Evolutionary conservation across 2,797 vertebrate species (phyloP).

Genomic region (Vipera latastei): DNA sequence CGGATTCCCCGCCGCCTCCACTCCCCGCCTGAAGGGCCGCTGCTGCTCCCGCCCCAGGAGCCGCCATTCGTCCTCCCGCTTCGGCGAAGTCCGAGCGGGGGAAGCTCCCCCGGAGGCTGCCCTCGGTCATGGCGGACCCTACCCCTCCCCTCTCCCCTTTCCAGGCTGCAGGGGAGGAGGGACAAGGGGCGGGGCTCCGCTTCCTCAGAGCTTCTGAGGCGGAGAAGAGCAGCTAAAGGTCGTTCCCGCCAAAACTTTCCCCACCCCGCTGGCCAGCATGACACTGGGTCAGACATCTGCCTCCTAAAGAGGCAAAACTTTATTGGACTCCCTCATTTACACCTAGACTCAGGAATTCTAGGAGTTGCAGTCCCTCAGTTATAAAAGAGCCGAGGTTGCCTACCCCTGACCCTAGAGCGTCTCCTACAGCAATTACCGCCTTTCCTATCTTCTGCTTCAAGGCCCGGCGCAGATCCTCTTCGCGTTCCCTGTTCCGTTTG

Average conservation of each 20-base stretch:
- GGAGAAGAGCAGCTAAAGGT: background rate
- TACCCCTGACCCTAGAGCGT: background rate
- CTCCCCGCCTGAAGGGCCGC: too few relatives aligned
- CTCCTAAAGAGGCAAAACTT: background rate
- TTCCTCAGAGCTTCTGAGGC: background rate
- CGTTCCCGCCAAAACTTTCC: background rate
- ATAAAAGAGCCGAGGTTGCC: too few relatives aligned
- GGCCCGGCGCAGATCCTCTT: background rate
- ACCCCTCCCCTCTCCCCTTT: background rate
- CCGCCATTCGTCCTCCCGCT: too few relatives aligned
- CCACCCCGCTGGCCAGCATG: accelerated
- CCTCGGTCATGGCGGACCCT: background rate
- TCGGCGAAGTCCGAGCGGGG: too few relatives aligned
- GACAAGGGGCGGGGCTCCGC: background rate
- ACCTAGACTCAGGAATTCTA: too few relatives aligned
- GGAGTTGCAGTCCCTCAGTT: too few relatives aligned
- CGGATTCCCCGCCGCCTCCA: too few relatives aligned
- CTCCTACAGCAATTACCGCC: background rate
- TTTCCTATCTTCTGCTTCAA: background rate
- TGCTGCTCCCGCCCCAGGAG: too few relatives aligned
- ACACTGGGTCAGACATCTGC: background rate
- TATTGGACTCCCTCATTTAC: background rate
- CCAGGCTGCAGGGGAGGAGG: background rate
- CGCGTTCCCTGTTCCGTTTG: background rate
- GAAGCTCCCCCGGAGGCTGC: background rate